These are phyloP conservation scores for Siniperca obscura DNA, from an alignment of 2,797 vertebrate species.

Conservation along the genomic window DNA sequence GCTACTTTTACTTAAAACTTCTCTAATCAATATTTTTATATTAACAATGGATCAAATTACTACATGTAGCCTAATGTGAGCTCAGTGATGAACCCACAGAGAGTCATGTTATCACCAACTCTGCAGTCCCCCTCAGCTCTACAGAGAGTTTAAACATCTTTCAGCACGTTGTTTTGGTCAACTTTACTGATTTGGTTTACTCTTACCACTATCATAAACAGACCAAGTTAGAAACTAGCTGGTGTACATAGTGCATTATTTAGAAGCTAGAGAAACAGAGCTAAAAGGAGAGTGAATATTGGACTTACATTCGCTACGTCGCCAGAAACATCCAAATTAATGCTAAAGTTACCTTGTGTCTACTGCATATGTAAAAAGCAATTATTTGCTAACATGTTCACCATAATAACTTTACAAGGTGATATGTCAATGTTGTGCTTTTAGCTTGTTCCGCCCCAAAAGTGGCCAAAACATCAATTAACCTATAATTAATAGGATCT, in stretches of 20 bases:
- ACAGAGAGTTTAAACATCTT: not conserved
- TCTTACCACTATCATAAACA: not conserved
- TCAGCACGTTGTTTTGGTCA: no score
- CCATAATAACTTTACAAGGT: not conserved
- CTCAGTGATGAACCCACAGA: not conserved
- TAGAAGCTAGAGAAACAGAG: not conserved
- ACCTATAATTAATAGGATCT: not conserved
- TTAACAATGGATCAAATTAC: not conserved
- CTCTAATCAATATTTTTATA: not conserved
- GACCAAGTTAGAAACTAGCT: not conserved
- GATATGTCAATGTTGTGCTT: not conserved
- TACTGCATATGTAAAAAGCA: not conserved
- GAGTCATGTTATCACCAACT: conserved; percentile 6
- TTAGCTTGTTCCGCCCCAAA: not conserved
- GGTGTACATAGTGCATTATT: not conserved
- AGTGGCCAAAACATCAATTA: not conserved
- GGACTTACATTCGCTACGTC: not conserved
- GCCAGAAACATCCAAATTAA: not conserved
- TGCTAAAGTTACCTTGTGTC: not conserved
- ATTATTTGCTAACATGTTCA: not conserved
- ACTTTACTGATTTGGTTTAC: not conserved
- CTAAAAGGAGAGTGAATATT: not conserved
- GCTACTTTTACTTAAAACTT: not conserved
- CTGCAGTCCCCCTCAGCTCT: not conserved
- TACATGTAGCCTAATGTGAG: not conserved